Conservation (phyloP, 2,797 vertebrate genomes). For the Chaunax sp. region DNA sequence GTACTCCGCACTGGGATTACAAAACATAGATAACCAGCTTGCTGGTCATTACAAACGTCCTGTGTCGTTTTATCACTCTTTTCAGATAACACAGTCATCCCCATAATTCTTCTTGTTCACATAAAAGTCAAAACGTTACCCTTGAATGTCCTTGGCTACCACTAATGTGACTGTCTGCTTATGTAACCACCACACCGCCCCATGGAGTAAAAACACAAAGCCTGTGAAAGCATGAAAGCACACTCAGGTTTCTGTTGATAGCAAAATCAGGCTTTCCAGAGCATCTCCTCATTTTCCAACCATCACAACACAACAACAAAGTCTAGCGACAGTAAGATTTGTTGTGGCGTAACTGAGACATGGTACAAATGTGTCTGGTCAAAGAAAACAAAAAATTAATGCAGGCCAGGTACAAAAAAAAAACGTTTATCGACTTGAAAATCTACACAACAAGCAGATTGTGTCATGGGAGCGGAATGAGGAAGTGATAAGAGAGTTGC, state of each 20-base stretch:
- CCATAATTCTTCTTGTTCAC: constrained; percentile 5
- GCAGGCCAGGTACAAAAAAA: constrained; percentile 10
- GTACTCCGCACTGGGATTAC: background rate
- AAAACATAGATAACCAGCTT: background rate
- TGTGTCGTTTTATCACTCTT: background rate
- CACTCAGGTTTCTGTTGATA: constrained; percentile 73
- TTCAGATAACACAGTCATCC: background rate
- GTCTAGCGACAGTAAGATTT: constrained; percentile 28
- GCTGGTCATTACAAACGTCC: background rate
- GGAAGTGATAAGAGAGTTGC: constrained; percentile 31
- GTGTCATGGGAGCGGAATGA: constrained; percentile 50
- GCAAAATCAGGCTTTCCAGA: constrained; percentile 51
- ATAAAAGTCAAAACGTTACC: constrained; percentile 32
- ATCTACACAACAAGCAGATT: constrained; percentile 34
- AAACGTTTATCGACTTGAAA: constrained; percentile 30
- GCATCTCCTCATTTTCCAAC: constrained; percentile 53
- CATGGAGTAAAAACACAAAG: constrained; percentile 65
- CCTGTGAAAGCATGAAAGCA: constrained; percentile 43
- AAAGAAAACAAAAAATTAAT: constrained; percentile 39
- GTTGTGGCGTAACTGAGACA: constrained; percentile 26
- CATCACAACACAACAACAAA: constrained; percentile 10
- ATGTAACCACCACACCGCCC: constrained; percentile 53
- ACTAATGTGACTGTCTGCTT: constrained; percentile 46
- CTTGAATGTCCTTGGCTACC: constrained; percentile 34
- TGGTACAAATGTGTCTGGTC: constrained; percentile 19